phyloP scores from a whole-genome alignment of 2,113 vertebrate genomes.

The Ctenodactylus gundi region DNA sequence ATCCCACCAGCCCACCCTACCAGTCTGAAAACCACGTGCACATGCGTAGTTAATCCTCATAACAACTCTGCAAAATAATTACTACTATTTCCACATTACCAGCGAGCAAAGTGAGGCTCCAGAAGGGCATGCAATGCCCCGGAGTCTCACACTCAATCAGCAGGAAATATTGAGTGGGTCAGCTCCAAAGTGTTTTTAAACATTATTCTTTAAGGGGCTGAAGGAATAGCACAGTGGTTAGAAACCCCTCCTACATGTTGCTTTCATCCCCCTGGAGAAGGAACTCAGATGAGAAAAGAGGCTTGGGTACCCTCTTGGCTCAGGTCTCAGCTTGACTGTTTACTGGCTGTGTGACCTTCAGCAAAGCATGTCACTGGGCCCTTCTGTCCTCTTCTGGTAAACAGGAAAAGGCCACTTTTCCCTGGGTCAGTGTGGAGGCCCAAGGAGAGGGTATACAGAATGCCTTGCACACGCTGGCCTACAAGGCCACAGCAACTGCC shows the following conservation, averaged over 20 bases:
- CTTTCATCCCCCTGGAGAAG: background rate
- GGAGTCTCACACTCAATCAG: background rate
- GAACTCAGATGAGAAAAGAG: background rate
- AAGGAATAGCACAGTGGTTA: too few relatives aligned
- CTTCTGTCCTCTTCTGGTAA: background rate
- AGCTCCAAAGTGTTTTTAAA: background rate
- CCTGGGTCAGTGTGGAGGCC: background rate
- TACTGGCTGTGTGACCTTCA: background rate
- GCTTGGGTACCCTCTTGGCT: background rate
- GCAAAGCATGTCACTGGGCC: background rate
- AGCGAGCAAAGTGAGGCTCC: background rate
- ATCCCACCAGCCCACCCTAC: too few relatives aligned
- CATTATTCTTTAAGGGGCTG: background rate
- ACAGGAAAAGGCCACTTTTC: background rate
- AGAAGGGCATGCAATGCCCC: background rate
- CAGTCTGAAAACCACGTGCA: too few relatives aligned
- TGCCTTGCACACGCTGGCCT: background rate
- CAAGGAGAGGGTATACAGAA: background rate
- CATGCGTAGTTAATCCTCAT: background rate
- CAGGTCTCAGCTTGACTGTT: background rate
- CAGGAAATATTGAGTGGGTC: background rate
- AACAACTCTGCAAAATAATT: background rate
- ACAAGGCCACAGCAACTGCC: background rate
- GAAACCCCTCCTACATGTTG: too few relatives aligned
- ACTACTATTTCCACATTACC: background rate